A percentile compares a stretch with the other conserved stretches of the same genome.
phyloP scores from a whole-genome alignment of 2,797 vertebrate genomes.

The Aulostomus chinensis region DNA sequence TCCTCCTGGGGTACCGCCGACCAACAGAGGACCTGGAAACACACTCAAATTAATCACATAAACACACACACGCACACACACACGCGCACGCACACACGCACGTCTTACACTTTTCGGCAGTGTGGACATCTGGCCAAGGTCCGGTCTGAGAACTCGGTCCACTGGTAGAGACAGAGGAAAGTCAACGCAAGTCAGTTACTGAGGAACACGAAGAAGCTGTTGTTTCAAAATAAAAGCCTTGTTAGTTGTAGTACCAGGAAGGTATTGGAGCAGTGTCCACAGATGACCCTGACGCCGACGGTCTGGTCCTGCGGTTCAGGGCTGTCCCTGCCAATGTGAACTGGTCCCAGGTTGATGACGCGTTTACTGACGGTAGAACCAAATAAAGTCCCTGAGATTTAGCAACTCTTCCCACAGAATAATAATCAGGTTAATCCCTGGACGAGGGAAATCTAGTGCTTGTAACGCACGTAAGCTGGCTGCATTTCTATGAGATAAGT shows the following conservation, averaged over 20 bases:
- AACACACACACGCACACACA: too few relatives aligned
- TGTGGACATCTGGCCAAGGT: slow-evolving; percentile 88
- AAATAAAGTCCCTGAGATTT: too few relatives aligned
- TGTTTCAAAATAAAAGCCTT: neutral
- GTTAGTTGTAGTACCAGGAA: slow-evolving; percentile 80
- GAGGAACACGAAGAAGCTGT: neutral
- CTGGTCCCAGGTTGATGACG: slow-evolving; percentile 88
- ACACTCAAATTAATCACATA: neutral
- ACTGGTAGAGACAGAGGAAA: slow-evolving; percentile 66
- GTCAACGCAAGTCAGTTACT: neutral
- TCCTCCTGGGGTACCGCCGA: slow-evolving; percentile 82
- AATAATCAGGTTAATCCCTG: too few relatives aligned
- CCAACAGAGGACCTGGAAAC: slow-evolving; percentile 87
- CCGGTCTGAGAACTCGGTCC: slow-evolving; percentile 88
- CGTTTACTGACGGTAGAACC: slow-evolving; percentile 79
- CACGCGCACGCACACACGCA: neutral
- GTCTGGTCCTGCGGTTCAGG: slow-evolving; percentile 81
- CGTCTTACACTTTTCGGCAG: slow-evolving; percentile 88
- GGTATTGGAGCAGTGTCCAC: slow-evolving; percentile 87
- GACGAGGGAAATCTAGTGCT: neutral
- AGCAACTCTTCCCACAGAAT: neutral
- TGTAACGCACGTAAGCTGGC: too few relatives aligned
- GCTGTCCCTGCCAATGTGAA: slow-evolving; percentile 80
- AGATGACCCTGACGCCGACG: slow-evolving; percentile 84
- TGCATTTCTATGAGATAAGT: too few relatives aligned